Evolutionary conservation across 2,888 invertebrate species (phyloP).

Genomic region (Netelia inedita): DNA sequence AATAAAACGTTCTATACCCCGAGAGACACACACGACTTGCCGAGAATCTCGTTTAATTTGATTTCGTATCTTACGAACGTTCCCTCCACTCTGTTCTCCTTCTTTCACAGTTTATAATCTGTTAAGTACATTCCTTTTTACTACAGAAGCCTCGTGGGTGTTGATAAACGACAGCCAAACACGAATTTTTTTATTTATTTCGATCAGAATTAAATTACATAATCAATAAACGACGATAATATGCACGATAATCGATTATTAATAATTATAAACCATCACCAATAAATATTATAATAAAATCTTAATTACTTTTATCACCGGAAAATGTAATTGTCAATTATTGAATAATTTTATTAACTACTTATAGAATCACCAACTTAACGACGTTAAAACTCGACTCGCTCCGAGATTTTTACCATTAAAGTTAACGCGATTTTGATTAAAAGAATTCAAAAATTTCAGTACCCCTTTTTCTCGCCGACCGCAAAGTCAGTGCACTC

Average conservation of each 20-base stretch:
- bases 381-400: too few species aligned
- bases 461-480: neutral
- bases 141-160: constrained; percentile 1
- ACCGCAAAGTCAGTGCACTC: constrained; percentile 6
- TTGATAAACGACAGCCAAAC: neutral
- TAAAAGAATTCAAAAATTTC: constrained; percentile 8
- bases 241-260: too few species aligned
- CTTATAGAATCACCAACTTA: too few species aligned
- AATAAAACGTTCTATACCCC: neutral
- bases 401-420: neutral
- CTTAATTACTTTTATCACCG: too few species aligned
- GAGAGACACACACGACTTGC: neutral
- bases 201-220: neutral
- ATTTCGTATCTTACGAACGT: constrained; percentile 24
- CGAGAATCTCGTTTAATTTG: constrained; percentile 28
- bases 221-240: neutral
- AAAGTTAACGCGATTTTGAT: constrained; percentile 53
- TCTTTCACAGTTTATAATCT: constrained; percentile 50
- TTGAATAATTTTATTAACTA: too few species aligned
- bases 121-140: constrained; percentile 17
- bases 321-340: neutral
- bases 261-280: too few species aligned
- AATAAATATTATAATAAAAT: too few species aligned
- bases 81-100: constrained; percentile 28
- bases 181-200: constrained; percentile 7